Base-by-base conservation (phyloP, 2,113 vertebrate genomes). In the Trematomus loennbergii region DNA sequence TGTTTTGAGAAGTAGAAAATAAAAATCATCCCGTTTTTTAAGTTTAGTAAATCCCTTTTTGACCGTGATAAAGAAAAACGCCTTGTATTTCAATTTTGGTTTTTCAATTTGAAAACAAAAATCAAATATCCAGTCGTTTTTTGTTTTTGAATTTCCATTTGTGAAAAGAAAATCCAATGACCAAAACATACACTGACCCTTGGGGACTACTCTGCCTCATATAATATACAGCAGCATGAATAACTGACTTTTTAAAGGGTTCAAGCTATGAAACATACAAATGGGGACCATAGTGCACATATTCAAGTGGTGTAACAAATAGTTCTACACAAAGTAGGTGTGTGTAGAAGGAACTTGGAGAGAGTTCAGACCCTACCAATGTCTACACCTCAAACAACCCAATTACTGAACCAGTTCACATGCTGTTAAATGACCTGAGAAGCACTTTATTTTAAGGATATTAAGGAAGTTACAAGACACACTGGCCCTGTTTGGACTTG, bases 401-500 rank as follows among this genome's bases (percentile, higher is more conserved):
- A 48, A 20, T 48, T 16, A 68, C 55, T 53, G 25, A 11, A 11
- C 25, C 16, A 8, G 58, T 50, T 72, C 66, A 66, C 48, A 61
- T 73, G 58, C 33, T 49, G 46, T 43, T 53, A 55, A 29, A 69
- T 29, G 12, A 53, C 65, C 36, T 55, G 29, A 46, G 20, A 69
- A 55, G 8, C 43, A 60, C 59, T 71, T 75, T 69, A 71, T 7
- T 12, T 25, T 43, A 67, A n/a, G 52, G 40, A 70, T 17, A 50
- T 12, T 15, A 20, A 59, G 45, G 63, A 36, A 3, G 11, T 52
- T 52, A 53, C 59, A 50, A 64, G 63, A 60, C 33, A 50, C 7
- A 55, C 54, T 52, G 36, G 36, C 36, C 36, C 36, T 40, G 36
- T 40, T 40, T 40, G 36, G 36, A 40, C 36, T 40, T 40, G 33